These are phyloP conservation scores for Podargus strigoides DNA, from an alignment of 2,797 vertebrate genomes.

Conservation along the genomic window DNA sequence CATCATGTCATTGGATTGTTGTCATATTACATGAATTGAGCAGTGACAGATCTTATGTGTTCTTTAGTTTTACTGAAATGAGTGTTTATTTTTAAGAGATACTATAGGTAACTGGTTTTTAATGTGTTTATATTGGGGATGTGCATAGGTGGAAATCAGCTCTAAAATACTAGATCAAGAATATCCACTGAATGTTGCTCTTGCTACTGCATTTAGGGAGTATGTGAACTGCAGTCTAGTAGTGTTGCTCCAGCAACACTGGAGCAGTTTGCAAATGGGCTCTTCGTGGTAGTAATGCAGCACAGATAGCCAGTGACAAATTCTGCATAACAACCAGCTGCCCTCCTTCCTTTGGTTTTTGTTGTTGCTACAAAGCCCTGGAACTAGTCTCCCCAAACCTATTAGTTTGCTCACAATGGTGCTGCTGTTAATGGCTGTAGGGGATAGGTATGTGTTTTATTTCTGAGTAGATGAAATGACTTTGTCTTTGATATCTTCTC, in stretches of 20 bases:
- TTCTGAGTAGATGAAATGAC: background rate
- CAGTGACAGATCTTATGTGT: background rate
- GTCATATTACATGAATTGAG: background rate
- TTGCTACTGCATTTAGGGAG: background rate
- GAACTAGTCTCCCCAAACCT: background rate
- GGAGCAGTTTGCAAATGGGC: background rate
- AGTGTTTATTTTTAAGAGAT: background rate
- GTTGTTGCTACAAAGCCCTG: background rate
- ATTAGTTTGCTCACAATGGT: background rate
- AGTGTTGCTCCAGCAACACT: background rate
- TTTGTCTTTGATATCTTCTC: background rate
- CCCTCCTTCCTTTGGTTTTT: background rate
- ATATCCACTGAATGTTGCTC: background rate
- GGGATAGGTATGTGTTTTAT: background rate
- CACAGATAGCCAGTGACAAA: background rate
- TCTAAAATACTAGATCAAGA: background rate
- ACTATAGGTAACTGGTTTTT: background rate
- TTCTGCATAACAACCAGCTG: background rate
- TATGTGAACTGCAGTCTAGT: background rate
- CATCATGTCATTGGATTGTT: background rate
- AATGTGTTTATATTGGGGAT: background rate
- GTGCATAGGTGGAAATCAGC: background rate
- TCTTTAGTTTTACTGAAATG: background rate
- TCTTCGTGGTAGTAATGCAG: background rate
- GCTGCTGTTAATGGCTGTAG: background rate